These are phyloP conservation scores for Acanthosepion esculentum DNA, from an alignment of 2,888 invertebrate species.

Conservation along the genomic window DNA sequence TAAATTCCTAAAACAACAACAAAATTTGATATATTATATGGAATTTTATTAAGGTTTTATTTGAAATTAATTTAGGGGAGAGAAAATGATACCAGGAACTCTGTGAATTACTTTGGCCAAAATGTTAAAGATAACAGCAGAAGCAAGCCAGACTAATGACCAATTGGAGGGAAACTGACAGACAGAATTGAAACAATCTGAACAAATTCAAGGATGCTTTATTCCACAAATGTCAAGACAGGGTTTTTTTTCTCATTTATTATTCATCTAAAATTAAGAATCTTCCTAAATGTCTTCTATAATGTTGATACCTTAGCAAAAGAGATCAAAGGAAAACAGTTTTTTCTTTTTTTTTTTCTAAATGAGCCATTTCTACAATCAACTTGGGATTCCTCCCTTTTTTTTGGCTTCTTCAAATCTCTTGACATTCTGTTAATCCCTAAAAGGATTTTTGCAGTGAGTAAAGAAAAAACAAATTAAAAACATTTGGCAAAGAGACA, in stretches of 20 bases:
- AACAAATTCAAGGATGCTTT: background rate
- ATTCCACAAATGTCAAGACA: background rate
- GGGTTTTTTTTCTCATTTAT: background rate
- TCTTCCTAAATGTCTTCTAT: background rate
- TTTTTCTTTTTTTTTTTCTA: background rate
- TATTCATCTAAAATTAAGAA: background rate
- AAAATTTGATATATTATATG: no score
- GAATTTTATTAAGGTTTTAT: no score
- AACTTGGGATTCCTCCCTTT: background rate
- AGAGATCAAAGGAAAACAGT: background rate
- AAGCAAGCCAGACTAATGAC: background rate
- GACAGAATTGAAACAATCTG: background rate
- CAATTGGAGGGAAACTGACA: background rate
- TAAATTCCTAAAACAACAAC: no score
- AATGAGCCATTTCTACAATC: background rate
- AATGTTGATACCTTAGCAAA: background rate
- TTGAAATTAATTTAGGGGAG: no score
- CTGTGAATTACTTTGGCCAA: no score
- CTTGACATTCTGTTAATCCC: background rate
- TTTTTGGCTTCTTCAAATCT: background rate
- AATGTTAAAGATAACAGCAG: no score
- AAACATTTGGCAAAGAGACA: no score
- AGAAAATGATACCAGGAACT: no score
- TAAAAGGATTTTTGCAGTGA: background rate
- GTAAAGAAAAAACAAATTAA: no score